These are phyloP conservation scores for Furcula furcula DNA, from an alignment of 2,888 invertebrate genomes.

Conservation along the genomic window DNA sequence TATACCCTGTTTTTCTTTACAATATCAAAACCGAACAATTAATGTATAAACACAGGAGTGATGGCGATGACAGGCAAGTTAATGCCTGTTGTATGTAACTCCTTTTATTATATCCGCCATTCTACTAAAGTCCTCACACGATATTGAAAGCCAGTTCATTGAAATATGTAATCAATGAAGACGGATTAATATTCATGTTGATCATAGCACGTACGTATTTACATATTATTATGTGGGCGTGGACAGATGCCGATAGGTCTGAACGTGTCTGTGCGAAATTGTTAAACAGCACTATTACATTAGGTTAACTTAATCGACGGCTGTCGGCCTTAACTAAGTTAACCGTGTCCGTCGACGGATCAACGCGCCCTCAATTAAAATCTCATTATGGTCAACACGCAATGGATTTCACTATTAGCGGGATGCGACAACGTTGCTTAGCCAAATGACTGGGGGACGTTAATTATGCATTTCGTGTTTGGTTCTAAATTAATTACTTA, in stretches of 20 bases:
- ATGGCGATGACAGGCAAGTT: too few species aligned
- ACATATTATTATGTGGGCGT: too few species aligned
- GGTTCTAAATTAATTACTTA: slow-evolving; percentile 2
- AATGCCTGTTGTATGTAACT: too few species aligned
- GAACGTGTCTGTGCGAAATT: slow-evolving; percentile 32
- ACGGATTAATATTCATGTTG: too few species aligned
- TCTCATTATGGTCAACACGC: slow-evolving; percentile 62
- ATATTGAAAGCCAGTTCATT: too few species aligned
- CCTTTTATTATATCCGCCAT: too few species aligned
- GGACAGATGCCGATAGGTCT: not conserved
- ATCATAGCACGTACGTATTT: too few species aligned
- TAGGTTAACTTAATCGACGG: slow-evolving; percentile 67
- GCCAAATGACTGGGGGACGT: slow-evolving; percentile 14
- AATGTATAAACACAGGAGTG: too few species aligned
- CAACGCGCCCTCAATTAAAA: slow-evolving; percentile 74
- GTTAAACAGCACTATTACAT: slow-evolving; percentile 68
- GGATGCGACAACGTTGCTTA: slow-evolving; percentile 32
- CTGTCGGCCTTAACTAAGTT: slow-evolving; percentile 60
- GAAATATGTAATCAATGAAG: too few species aligned
- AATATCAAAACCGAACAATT: too few species aligned
- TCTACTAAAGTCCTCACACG: too few species aligned
- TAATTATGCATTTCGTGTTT: slow-evolving; percentile 4
- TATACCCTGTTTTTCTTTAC: too few species aligned
- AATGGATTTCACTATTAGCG: slow-evolving; percentile 38
- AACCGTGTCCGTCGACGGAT: slow-evolving; percentile 63